Conservation (phyloP, 2,797 vertebrate species). For the Gambusia yucatana region DNA sequence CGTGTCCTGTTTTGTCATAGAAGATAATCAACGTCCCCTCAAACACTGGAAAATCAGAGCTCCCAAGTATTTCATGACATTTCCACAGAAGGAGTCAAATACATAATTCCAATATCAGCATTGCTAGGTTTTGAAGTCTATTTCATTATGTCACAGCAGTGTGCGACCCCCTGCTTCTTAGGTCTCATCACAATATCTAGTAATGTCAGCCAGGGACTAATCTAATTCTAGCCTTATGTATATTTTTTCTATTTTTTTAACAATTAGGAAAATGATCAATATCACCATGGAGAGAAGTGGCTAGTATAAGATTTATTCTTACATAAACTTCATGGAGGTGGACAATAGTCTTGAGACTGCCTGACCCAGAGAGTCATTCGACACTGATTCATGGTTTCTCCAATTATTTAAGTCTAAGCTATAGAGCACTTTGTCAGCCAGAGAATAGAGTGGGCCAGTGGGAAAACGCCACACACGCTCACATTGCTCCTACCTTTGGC, state of each 20-base stretch:
- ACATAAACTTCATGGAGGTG: constrained; percentile 30
- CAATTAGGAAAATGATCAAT: constrained; percentile 35
- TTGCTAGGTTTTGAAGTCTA: constrained; percentile 55
- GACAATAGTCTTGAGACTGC: constrained; percentile 52
- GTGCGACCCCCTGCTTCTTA: constrained; percentile 69
- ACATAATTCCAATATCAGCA: constrained; percentile 42
- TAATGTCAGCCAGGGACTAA: constrained; percentile 58
- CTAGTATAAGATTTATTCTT: constrained; percentile 27
- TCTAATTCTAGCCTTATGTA: constrained; percentile 61
- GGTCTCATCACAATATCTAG: constrained; percentile 59
- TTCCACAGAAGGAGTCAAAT: constrained; percentile 59
- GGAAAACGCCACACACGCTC: constrained; percentile 74
- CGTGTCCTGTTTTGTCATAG: constrained; percentile 79
- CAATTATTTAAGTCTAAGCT: constrained; percentile 61
- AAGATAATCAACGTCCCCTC: constrained; percentile 64
- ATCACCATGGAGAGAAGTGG: constrained; percentile 34
- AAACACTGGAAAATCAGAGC: constrained; percentile 40
- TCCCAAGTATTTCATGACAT: constrained; percentile 55
- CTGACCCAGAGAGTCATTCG: constrained; percentile 54
- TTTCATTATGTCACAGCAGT: constrained; percentile 66
- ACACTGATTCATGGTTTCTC: constrained; percentile 70
- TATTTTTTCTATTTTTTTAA: constrained; percentile 60
- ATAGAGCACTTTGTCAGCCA: constrained; percentile 66
- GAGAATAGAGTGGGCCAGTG: constrained; percentile 61
- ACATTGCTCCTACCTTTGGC: constrained; percentile 76